Percentiles rank a stretch among this genome's conserved stretches.
Evolutionary conservation across 2,888 invertebrate genomes (phyloP).

Genomic region (Sabatieria punctata): DNA sequence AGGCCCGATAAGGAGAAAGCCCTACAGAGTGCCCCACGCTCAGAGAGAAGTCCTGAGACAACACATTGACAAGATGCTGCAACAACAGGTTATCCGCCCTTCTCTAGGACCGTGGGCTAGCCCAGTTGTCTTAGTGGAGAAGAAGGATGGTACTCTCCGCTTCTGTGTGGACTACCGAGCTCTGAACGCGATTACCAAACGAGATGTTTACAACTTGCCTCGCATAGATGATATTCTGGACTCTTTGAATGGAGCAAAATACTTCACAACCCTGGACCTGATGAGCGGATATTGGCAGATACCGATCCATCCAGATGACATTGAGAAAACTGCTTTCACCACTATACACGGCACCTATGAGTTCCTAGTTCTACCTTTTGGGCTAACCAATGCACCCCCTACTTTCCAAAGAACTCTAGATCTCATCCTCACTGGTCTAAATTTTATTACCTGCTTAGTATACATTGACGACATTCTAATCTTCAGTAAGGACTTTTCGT

Average conservation of each 20-base stretch:
- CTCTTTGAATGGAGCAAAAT: neutral
- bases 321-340: conserved; percentile 11
- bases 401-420: conserved; percentile 11
- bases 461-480: neutral
- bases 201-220: neutral
- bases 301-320: conserved; percentile 7
- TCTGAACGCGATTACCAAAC: neutral
- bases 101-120: neutral
- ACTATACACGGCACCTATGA: conserved; percentile 11
- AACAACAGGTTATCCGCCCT: neutral
- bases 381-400: conserved; percentile 11
- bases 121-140: neutral
- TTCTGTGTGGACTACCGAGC: neutral
- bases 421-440: neutral
- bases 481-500: neutral
- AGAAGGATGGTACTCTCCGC: neutral
- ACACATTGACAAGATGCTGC: neutral
- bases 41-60: neutral
- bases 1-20: neutral
- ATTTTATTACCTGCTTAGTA: neutral
- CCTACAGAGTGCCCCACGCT: neutral
- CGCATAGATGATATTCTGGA: neutral
- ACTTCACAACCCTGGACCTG: conserved; percentile 1
- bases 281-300: conserved; percentile 7
- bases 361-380: conserved; percentile 11